phyloP scores from a whole-genome alignment of 1,140 invertebrate species.

The Conus ventricosus region DNA sequence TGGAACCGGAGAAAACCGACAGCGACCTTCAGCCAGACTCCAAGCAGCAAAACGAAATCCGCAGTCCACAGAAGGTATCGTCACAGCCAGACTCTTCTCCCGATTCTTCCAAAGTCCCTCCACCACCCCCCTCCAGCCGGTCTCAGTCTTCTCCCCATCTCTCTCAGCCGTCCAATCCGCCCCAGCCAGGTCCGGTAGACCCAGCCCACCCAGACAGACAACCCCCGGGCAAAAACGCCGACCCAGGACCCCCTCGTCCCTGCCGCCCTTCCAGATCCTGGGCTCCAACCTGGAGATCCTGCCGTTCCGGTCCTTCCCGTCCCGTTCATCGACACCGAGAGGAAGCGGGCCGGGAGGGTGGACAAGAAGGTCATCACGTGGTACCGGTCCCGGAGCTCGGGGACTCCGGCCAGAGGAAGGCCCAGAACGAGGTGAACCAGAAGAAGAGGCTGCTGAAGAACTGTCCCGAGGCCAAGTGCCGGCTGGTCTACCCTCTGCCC shows the following conservation, averaged over 20 bases:
- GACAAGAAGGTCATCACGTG: conserved; percentile 15
- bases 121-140: too few species aligned
- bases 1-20: too few species aligned
- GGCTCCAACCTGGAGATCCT: not conserved
- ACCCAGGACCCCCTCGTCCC: not conserved
- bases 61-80: too few species aligned
- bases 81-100: too few species aligned
- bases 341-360: too few species aligned
- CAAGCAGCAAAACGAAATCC: too few species aligned
- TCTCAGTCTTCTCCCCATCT: too few species aligned
- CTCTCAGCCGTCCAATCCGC: too few species aligned
- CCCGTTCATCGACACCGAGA: conserved; percentile 4
- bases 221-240: not conserved
- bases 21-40: too few species aligned
- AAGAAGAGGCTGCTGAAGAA: not conserved
- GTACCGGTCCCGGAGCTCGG: not conserved
- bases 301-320: not conserved
- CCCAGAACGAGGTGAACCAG: not conserved
- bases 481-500: conserved; percentile 9
- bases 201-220: too few species aligned
- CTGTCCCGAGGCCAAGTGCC: not conserved
- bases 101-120: too few species aligned
- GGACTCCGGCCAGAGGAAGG: not conserved
- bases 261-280: not conserved
- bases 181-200: too few species aligned